These are phyloP conservation scores for Corythaeola cristata DNA, from an alignment of 2,113 vertebrate genomes.

Conservation along the genomic window DNA sequence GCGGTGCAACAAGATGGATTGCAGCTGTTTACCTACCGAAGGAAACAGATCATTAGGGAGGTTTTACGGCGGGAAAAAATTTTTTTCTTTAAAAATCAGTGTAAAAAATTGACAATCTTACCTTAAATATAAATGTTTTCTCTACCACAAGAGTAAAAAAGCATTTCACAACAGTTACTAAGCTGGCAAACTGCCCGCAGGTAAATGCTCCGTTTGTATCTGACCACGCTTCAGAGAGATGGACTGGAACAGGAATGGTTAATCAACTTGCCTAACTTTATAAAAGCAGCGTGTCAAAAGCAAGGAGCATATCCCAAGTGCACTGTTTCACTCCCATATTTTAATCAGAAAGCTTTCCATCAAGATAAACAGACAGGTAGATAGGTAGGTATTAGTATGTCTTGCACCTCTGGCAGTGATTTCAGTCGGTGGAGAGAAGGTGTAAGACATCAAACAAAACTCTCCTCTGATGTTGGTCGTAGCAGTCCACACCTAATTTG, in stretches of 20 bases:
- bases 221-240: background rate
- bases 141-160: background rate
- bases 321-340: fast-evolving
- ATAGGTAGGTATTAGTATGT: background rate
- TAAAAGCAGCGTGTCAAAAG: background rate
- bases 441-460: conserved; percentile 38
- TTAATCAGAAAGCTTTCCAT: background rate
- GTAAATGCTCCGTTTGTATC: fast-evolving
- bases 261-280: background rate
- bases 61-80: fast-evolving
- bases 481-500: background rate
- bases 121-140: background rate
- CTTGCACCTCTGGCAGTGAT: conserved; percentile 15
- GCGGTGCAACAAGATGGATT: background rate
- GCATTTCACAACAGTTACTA: background rate
- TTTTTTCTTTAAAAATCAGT: background rate
- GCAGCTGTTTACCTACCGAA: background rate
- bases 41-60: background rate
- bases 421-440: background rate
- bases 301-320: background rate
- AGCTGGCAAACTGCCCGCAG: background rate
- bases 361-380: background rate
- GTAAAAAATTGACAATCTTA: fast-evolving
- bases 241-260: background rate
- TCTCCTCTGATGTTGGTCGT: background rate